A percentile compares a stretch with the other conserved stretches of the same genome.
Conservation (phyloP, 30 jellyfish, hydroid and myxozoan species). For the Morbakka virulenta region DNA sequence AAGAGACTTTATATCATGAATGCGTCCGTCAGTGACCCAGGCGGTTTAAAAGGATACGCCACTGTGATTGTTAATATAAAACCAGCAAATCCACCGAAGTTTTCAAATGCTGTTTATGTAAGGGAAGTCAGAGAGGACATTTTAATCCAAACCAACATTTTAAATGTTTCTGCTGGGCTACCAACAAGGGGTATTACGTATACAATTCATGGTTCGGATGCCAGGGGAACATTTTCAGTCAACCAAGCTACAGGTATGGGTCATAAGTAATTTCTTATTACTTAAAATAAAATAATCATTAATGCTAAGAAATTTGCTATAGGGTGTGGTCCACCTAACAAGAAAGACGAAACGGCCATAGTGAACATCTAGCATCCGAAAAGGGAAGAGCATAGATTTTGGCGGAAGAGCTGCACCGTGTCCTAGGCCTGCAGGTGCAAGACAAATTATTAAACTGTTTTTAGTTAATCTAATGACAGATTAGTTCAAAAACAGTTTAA, state of each 20-base stretch:
- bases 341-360: too few relatives aligned
- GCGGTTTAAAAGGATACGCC: neutral
- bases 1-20: neutral
- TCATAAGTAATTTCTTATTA: too few relatives aligned
- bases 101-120: neutral
- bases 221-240: neutral
- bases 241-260: neutral
- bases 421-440: too few relatives aligned
- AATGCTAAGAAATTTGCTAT: too few relatives aligned
- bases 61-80: neutral
- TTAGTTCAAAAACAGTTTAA: too few relatives aligned
- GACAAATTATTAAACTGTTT: too few relatives aligned
- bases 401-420: too few relatives aligned
- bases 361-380: too few relatives aligned
- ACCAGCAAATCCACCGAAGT: constrained; percentile 1
- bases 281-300: too few relatives aligned
- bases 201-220: neutral
- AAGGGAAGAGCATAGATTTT: too few relatives aligned
- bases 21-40: neutral
- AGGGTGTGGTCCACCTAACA: too few relatives aligned
- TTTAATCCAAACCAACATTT: neutral
- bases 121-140: neutral
- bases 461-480: too few relatives aligned
- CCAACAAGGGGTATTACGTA: neutral
- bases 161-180: neutral